Conservation (phyloP, 2,113 vertebrate species). For the Propithecus coquereli region DNA sequence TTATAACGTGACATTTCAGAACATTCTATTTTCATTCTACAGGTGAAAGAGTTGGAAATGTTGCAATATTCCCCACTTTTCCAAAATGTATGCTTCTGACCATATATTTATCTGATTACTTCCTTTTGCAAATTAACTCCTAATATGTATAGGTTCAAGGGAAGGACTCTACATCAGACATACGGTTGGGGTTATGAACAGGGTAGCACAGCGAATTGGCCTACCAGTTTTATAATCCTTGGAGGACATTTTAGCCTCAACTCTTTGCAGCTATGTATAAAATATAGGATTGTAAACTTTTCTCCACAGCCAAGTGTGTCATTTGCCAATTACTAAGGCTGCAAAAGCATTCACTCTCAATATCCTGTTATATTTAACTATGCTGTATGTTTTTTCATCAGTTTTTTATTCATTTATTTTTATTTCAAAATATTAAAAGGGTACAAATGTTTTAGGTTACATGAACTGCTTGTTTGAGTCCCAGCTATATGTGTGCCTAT, state of each 20-base stretch:
- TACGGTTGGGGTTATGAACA: background rate
- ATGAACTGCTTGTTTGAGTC: too few species aligned
- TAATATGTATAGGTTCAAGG: background rate
- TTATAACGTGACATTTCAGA: background rate
- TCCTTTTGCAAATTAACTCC: background rate
- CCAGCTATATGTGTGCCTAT: too few species aligned
- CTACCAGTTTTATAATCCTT: background rate
- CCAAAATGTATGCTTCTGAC: background rate
- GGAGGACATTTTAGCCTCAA: background rate
- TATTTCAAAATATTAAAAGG: too few species aligned
- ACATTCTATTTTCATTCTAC: background rate
- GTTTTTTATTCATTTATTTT: too few species aligned
- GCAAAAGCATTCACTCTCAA: background rate
- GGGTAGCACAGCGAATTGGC: background rate
- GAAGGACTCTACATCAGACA: background rate
- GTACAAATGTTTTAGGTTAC: too few species aligned
- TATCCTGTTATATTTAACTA: background rate
- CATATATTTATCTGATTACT: background rate
- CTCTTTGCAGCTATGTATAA: background rate
- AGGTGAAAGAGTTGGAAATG: background rate
- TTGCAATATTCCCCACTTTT: background rate
- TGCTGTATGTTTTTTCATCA: background rate
- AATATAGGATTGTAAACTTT: background rate
- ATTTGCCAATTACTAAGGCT: background rate
- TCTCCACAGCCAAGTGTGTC: background rate